Evolutionary conservation across 2,888 invertebrate genomes (phyloP).

Genomic region (Sussaba pulchella): DNA sequence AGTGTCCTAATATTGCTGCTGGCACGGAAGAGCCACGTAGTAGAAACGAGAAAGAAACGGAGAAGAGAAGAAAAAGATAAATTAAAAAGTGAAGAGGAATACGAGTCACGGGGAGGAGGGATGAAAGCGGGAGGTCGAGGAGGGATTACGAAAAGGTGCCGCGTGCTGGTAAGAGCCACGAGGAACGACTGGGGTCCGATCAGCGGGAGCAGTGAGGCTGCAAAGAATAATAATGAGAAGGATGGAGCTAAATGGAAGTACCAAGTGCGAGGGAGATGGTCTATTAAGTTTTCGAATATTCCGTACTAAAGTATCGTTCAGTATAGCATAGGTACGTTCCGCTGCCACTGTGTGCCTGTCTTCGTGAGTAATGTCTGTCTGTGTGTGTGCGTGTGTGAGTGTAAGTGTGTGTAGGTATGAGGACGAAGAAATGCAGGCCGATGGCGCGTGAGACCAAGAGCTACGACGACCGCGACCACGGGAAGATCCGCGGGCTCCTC

Average conservation of each 20-base stretch:
- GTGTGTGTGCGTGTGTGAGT: slow-evolving; percentile 44
- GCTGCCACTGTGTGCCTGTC: neutral
- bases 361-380: too few species aligned
- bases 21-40: slow-evolving; percentile 1
- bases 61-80: slow-evolving; percentile 54
- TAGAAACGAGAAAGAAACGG: slow-evolving; percentile 14
- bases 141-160: slow-evolving; percentile 65
- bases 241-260: slow-evolving; percentile 46
- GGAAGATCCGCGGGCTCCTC: slow-evolving; percentile 37
- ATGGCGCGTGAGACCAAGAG: slow-evolving; percentile 69
- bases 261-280: slow-evolving; percentile 55
- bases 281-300: slow-evolving; percentile 54
- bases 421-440: slow-evolving; percentile 52
- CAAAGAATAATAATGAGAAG: slow-evolving; percentile 72
- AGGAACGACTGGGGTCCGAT: slow-evolving; percentile 40
- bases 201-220: slow-evolving; percentile 64
- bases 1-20: slow-evolving; percentile 17
- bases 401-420: slow-evolving; percentile 41
- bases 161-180: slow-evolving; percentile 49
- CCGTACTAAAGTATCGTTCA: slow-evolving; percentile 37
- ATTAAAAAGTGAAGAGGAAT: slow-evolving; percentile 60
- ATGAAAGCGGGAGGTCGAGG: slow-evolving; percentile 21
- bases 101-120: slow-evolving; percentile 13
- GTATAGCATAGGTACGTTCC: slow-evolving; percentile 27
- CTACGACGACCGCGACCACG: slow-evolving; percentile 59